phyloP scores from a whole-genome alignment of 2,113 vertebrate species.

The Epinephelus lanceolatus region DNA sequence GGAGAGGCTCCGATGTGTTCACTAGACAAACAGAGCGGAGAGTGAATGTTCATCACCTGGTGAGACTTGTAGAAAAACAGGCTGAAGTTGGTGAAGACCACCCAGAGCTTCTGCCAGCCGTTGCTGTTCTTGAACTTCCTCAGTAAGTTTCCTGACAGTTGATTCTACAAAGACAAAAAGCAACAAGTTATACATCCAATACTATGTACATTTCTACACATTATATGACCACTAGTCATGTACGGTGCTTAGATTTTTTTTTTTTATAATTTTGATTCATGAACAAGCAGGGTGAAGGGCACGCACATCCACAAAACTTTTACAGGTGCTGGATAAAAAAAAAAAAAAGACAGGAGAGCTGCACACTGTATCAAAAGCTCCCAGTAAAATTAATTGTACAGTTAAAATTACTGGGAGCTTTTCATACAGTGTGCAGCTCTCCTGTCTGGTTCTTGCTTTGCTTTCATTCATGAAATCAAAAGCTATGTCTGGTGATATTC shows the following conservation, averaged over 20 bases:
- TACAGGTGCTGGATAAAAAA: no score
- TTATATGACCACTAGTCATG: not conserved
- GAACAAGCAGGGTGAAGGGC: not conserved
- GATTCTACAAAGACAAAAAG: slow-evolving; percentile 87
- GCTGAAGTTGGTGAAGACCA: slow-evolving; percentile 99
- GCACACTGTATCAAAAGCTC: no score
- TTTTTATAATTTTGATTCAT: not conserved
- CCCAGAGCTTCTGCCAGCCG: slow-evolving; percentile 99
- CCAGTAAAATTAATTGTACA: no score
- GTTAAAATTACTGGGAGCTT: no score
- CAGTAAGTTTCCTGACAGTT: slow-evolving; percentile 95
- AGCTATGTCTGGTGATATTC: not conserved
- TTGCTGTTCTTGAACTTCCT: slow-evolving; percentile 99
- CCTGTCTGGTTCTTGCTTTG: no score
- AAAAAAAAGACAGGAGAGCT: no score
- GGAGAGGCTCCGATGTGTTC: not conserved
- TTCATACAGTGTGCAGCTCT: no score
- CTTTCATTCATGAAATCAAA: slow-evolving; percentile 1
- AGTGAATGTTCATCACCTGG: slow-evolving; percentile 86
- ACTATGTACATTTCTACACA: not conserved
- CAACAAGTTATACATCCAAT: slow-evolving; percentile 11
- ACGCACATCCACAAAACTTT: no score
- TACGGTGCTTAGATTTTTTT: not conserved
- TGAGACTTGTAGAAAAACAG: slow-evolving; percentile 99
- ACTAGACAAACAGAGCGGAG: slow-evolving; percentile 12